A percentile compares a stretch with the other conserved stretches of the same genome.
phyloP scores from a whole-genome alignment of 2,113 vertebrate species.

The Myrmophylax atrothorax region DNA sequence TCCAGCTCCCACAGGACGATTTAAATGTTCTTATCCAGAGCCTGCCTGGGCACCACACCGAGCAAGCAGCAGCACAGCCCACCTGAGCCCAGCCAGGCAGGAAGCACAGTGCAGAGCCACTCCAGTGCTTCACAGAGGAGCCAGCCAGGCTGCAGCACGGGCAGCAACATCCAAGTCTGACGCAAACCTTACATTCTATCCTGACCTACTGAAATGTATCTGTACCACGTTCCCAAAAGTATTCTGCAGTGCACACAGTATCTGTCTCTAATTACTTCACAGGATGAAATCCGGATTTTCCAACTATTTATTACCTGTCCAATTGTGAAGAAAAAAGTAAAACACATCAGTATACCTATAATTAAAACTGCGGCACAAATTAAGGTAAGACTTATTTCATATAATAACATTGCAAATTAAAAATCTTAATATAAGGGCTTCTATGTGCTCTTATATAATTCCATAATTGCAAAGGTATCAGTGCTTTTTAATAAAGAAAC shows the following conservation, averaged over 20 bases:
- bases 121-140: fast-evolving
- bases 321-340: not conserved
- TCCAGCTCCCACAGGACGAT: not conserved
- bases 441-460: not conserved
- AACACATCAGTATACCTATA: not conserved
- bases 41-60: not conserved
- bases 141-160: not conserved
- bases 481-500: not conserved
- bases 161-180: fast-evolving
- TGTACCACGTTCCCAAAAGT: not conserved
- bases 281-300: not conserved
- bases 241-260: not conserved
- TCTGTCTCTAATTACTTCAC: not conserved
- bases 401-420: not conserved
- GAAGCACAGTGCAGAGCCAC: not conserved
- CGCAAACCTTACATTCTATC: fast-evolving
- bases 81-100: not conserved
- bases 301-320: not conserved
- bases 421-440: not conserved
- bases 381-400: not conserved
- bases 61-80: fast-evolving
- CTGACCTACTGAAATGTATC: not conserved
- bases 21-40: fast-evolving
- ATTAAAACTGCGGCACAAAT: not conserved
- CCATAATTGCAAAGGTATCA: not conserved